These are phyloP conservation scores for Oryctes rhinoceros DNA, from an alignment of 1,140 invertebrate species.

Conservation along the genomic window DNA sequence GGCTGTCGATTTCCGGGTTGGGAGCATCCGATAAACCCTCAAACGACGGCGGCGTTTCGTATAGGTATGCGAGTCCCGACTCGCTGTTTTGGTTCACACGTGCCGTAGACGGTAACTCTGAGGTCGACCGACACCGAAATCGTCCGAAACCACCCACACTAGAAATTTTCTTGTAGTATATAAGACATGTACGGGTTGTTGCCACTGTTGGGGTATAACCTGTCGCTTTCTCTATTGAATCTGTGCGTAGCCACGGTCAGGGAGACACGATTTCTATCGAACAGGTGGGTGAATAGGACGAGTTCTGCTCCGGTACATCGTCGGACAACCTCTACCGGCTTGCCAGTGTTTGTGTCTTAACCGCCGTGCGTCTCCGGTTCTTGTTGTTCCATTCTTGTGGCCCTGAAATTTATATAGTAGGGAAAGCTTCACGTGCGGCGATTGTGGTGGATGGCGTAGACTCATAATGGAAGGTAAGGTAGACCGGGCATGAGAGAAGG, in stretches of 20 bases:
- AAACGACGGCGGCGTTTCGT: background rate
- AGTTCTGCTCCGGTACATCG: background rate
- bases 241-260: constrained; percentile 40
- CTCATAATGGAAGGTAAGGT: constrained; percentile 31
- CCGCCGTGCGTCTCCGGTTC: constrained; percentile 7
- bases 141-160: constrained; percentile 41
- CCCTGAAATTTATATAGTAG: constrained; percentile 29
- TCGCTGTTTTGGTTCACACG: constrained; percentile 7
- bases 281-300: constrained; percentile 37
- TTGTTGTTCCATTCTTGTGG: constrained; percentile 11
- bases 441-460: constrained; percentile 33
- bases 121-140: constrained; percentile 30
- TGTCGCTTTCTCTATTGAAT: constrained; percentile 28
- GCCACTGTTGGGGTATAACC: constrained; percentile 38
- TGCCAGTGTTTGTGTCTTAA: constrained; percentile 17
- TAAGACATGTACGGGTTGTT: constrained; percentile 43
- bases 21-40: background rate
- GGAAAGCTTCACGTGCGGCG: constrained; percentile 16
- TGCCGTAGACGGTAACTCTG: constrained; percentile 4
- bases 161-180: constrained; percentile 42
- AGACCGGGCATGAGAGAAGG: constrained; percentile 17
- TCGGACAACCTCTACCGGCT: background rate
- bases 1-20: constrained; percentile 30
- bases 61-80: background rate
- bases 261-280: constrained; percentile 30